Evolutionary conservation across 2,888 invertebrate genomes (phyloP), one percentile per base, ranked within the genome.

Genomic region (Sericinus montela): DNA sequence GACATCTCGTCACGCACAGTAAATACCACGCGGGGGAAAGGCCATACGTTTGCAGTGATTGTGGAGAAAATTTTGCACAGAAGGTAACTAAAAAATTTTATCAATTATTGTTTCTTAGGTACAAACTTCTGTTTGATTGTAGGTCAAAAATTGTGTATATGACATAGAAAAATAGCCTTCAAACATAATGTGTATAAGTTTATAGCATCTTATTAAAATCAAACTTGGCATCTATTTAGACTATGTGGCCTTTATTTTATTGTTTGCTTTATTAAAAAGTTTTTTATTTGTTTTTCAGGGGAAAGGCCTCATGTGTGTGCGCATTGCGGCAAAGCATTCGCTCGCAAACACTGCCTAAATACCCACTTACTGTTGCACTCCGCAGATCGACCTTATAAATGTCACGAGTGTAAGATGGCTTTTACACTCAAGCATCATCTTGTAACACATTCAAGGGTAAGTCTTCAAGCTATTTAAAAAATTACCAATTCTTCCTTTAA

Each of bases 21-120:
- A 95, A 95, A 89, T 95, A 94, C 76, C 95, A 95, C 80, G 95
- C 95, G 19, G 95, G 95, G 6, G 95, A 95, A 74, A 86, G 95
- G 56, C 95, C 95, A 1, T 95, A 92, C 68, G 93, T 98, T 71
- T 97, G 97, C 81, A 90, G 81, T 84, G 94, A 97, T 54, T 99
- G 98, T 71, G 94, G 94, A 2, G 98, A 98, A 81, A 96, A 97
- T 53, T 85, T 85, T 52, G 85, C 85, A 10, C 85, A 85, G 56
- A 85, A 85, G 77, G 84, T 83, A 41, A 5, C 19, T 19, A 3
- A 19, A n/a, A 3, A 19, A 19, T 19, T 19, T 19, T 19, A 19
- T 19, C 5, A 19, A 19, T 19, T 5, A 19, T 19, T 19, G 19
- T 5, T 5, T 3, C 2, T 19, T 19, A 19, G 3, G 5, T 19